Evolutionary conservation across 2,888 invertebrate species (phyloP).

Genomic region (Disparrhopalites patrizii): DNA sequence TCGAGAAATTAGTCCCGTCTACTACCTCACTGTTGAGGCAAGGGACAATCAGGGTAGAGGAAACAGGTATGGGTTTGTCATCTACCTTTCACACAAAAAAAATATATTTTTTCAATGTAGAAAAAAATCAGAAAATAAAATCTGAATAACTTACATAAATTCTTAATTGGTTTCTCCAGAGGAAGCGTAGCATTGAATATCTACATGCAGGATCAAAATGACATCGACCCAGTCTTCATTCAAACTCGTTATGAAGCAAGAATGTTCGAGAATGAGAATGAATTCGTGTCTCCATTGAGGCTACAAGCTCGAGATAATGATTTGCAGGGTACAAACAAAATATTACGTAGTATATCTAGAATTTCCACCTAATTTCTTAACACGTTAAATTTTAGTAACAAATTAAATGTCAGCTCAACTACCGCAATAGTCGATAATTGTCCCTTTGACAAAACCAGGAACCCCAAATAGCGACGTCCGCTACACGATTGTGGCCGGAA

Average conservation of each 20-base stretch:
- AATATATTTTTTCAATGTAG: background rate
- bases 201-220: constrained; percentile 52
- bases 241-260: constrained; percentile 72
- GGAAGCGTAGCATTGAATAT: constrained; percentile 51
- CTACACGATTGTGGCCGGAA: constrained; percentile 72
- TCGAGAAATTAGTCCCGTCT: constrained; percentile 74
- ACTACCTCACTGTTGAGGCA: constrained; percentile 84
- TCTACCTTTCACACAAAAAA: background rate
- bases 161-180: constrained; percentile 49
- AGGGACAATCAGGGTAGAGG: constrained; percentile 80
- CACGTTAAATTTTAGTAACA: too few species aligned
- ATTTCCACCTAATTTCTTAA: too few species aligned
- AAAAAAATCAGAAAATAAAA: background rate
- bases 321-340: constrained; percentile 66
- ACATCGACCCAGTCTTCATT: constrained; percentile 49
- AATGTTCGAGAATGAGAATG: constrained; percentile 73
- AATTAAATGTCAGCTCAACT: too few species aligned
- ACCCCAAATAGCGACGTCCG: constrained; percentile 82
- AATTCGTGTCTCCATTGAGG: constrained; percentile 70
- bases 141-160: constrained; percentile 44
- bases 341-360: too few species aligned
- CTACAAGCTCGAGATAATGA: constrained; percentile 81
- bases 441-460: constrained; percentile 54
- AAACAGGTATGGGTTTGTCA: constrained; percentile 57
- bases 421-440: too few species aligned